Conservation (phyloP, 2,888 invertebrate species). For the Limulus polyphemus region DNA sequence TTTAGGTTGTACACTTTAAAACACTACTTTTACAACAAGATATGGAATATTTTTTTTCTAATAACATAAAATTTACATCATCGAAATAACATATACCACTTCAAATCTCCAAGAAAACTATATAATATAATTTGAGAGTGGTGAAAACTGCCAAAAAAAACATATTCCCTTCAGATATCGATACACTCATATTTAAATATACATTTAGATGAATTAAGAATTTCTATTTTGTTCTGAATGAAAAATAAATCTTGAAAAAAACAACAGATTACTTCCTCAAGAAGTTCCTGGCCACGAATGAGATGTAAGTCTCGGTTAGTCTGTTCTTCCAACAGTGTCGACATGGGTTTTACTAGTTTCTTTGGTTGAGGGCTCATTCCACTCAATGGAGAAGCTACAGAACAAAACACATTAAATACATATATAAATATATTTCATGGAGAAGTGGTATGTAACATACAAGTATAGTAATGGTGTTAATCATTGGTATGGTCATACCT, state of each 20-base stretch:
- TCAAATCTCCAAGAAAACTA: too few species aligned
- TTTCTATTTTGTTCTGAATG: too few species aligned
- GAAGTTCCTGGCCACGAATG: conserved; percentile 24
- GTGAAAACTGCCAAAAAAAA: neutral
- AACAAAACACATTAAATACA: conserved; percentile 9
- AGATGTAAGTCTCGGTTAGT: conserved; percentile 32
- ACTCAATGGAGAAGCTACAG: conserved; percentile 31
- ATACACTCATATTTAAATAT: neutral
- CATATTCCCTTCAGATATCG: neutral
- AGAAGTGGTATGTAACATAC: too few species aligned
- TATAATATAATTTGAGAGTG: too few species aligned
- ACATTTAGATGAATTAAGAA: neutral
- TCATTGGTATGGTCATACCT: too few species aligned
- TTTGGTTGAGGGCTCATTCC: conserved; percentile 56
- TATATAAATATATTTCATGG: neutral
- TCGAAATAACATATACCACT: too few species aligned
- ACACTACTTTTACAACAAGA: too few species aligned
- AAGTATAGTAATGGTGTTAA: too few species aligned
- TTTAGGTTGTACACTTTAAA: too few species aligned
- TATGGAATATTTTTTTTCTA: too few species aligned
- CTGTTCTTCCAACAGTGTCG: conserved; percentile 75
- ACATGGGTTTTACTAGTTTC: conserved; percentile 77
- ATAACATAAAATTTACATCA: too few species aligned
- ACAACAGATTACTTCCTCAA: conserved; percentile 12
- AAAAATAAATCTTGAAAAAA: neutral